Conservation (phyloP, 1,140 invertebrate genomes). For the Drosophila ambigua region DNA sequence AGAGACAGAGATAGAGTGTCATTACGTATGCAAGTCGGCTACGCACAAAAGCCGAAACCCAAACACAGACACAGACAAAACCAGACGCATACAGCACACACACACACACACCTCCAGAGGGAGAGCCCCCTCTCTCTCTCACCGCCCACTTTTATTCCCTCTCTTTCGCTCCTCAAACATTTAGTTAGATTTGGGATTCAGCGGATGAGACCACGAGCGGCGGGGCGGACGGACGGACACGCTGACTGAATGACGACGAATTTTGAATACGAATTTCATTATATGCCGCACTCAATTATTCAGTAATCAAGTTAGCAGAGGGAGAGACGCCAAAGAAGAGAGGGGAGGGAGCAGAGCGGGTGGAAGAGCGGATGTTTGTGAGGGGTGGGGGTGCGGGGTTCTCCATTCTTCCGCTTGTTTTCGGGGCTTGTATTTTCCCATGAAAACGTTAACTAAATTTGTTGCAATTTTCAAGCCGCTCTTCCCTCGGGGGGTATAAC, state of each 20-base stretch:
- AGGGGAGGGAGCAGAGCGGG: background rate
- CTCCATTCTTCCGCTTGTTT: no score
- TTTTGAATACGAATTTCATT: constrained; percentile 82
- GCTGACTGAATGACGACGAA: constrained; percentile 74
- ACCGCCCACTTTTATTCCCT: background rate
- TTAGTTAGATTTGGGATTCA: constrained; percentile 62
- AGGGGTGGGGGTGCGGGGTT: background rate
- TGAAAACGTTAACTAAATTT: constrained; percentile 61
- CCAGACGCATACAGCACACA: constrained; percentile 11
- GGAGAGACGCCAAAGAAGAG: background rate
- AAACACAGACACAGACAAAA: constrained; percentile 52
- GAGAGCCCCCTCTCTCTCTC: background rate
- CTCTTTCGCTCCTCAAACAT: constrained; percentile 53
- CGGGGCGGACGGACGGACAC: background rate
- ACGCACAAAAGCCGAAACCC: constrained; percentile 57
- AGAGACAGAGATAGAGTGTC: constrained; percentile 18
- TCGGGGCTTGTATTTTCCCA: no score
- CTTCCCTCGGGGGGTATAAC: background rate
- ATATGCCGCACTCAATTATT: constrained; percentile 80
- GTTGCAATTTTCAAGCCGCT: constrained; percentile 47
- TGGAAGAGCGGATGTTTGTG: background rate
- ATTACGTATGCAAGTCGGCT: constrained; percentile 81
- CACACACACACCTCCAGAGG: constrained; percentile 39
- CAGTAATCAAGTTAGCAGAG: constrained; percentile 71
- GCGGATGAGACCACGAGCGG: background rate